Percentiles rank a stretch among this genome's conserved stretches.
phyloP scores from a whole-genome alignment of 1,140 invertebrate genomes.

The Chironomus striatipennis region DNA sequence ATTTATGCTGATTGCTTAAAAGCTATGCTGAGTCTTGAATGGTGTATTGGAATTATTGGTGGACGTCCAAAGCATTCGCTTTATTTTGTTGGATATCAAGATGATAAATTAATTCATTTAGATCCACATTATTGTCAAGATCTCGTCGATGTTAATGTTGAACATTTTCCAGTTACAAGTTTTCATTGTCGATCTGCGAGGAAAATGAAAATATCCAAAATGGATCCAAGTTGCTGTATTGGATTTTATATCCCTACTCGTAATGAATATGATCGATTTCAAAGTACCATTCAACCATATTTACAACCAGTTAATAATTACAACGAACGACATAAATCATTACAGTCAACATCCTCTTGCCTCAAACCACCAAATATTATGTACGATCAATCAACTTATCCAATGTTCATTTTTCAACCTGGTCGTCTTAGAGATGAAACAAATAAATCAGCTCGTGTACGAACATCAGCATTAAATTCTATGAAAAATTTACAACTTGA shows the following conservation, averaged over 20 bases:
- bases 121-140: slow-evolving; percentile 92
- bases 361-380: slow-evolving; percentile 27
- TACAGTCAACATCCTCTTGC: slow-evolving; percentile 31
- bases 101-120: slow-evolving; percentile 82
- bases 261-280: slow-evolving; percentile 68
- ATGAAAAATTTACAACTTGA: slow-evolving; percentile 40
- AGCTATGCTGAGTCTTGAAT: slow-evolving; percentile 64
- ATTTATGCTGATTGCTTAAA: slow-evolving; percentile 76
- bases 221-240: slow-evolving; percentile 89
- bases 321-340: slow-evolving; percentile 26
- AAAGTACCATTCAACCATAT: slow-evolving; percentile 56
- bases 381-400: slow-evolving; percentile 52
- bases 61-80: slow-evolving; percentile 84
- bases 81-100: slow-evolving; percentile 86
- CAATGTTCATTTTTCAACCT: slow-evolving; percentile 69
- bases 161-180: slow-evolving; percentile 60
- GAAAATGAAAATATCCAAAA: slow-evolving; percentile 75
- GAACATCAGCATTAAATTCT: background rate
- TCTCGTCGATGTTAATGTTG: slow-evolving; percentile 68
- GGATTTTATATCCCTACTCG: slow-evolving; percentile 78
- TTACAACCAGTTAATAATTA: slow-evolving; percentile 48
- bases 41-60: slow-evolving; percentile 84
- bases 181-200: slow-evolving; percentile 83
- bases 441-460: slow-evolving; percentile 28
- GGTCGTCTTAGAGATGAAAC: slow-evolving; percentile 53